Base-by-base conservation (phyloP, 2,797 vertebrate species). In the Lacerta agilis region DNA sequence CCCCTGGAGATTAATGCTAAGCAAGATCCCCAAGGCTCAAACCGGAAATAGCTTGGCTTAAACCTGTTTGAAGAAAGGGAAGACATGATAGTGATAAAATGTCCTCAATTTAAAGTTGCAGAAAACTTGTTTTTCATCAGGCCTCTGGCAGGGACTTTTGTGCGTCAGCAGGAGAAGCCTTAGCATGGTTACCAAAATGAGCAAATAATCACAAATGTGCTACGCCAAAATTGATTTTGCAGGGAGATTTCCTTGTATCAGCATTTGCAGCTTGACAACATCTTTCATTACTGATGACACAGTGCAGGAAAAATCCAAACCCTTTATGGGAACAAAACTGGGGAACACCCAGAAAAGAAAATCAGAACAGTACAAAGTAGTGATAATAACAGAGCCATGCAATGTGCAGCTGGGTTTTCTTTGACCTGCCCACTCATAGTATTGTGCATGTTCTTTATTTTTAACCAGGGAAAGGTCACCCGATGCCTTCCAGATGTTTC, bases 171-270 rank as follows among this genome's bases (percentile, higher is more conserved):
- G 61, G 86, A 45, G 75, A 72, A 83, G 23, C 15, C 36, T 71
- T 80, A 36, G 61, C 0, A 3, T 69, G 55, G 73, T 27, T n/a
- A 76, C 49, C 61, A 66, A 84, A 80, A 36, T 27, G 64, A 61
- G 67, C 43, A 79, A 83, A 84, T 36, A 78, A 87, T 82, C 82
- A 76, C 45, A 88, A 94, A 43, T 15, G 6, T 66, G 18, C 79
- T 27, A 25, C 15, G 29, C 71, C 36, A 33, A 83, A 90, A 87
- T 13, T 66, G 71, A 8, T 87, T 73, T 79, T 73, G 13, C 75
- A 23, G 85, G n/a, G 79, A 72, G 80, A 76, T 75, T 85, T 93
- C 71, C 80, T 73, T 75, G 82, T 61, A 78, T 79, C 67, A 25
- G 49, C 38, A 9, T 73, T 85, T 4, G 38, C 67, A 36, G 90